phyloP scores from a whole-genome alignment of 2,797 vertebrate species.

The Tragopan temminckii region DNA sequence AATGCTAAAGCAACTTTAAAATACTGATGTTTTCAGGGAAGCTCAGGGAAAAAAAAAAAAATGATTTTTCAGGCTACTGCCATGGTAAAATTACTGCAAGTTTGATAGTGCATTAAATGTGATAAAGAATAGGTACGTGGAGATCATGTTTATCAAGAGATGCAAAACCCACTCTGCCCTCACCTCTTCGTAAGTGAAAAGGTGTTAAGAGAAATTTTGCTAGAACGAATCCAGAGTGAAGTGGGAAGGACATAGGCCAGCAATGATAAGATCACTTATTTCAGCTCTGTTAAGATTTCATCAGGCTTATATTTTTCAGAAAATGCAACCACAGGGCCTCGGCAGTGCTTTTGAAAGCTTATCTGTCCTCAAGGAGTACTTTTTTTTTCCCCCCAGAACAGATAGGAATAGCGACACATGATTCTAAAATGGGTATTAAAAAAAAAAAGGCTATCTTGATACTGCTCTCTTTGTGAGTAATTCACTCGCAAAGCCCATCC shows the following conservation, averaged over 20 bases:
- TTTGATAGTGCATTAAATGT: conserved; percentile 29
- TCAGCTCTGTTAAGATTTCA: conserved; percentile 63
- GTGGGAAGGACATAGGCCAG: conserved; percentile 27
- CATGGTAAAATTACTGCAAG: conserved; percentile 63
- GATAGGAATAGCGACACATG: not conserved
- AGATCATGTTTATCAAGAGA: conserved; percentile 40
- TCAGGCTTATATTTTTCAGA: conserved; percentile 45
- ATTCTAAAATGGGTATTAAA: not conserved
- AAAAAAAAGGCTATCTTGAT: not conserved
- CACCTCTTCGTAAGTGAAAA: conserved; percentile 42
- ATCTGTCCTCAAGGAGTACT: not conserved
- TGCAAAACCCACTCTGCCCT: conserved; percentile 24
- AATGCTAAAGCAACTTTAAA: conserved; percentile 37
- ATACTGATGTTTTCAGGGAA: conserved; percentile 32
- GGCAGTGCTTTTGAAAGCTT: conserved; percentile 20
- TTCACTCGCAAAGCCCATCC: not conserved
- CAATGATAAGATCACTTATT: conserved; percentile 53
- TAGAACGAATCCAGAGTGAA: conserved; percentile 54
- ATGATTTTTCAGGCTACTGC: not conserved
- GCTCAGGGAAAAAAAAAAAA: not conserved
- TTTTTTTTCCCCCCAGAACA: not conserved
- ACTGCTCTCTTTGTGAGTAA: not conserved
- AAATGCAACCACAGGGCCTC: conserved; percentile 25
- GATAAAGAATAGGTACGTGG: not conserved
- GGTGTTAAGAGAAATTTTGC: conserved; percentile 39